Evolutionary conservation across 2,797 vertebrate species (phyloP), one percentile per base, ranked within the genome.

Genomic region (Clarias platycephalus): DNA sequence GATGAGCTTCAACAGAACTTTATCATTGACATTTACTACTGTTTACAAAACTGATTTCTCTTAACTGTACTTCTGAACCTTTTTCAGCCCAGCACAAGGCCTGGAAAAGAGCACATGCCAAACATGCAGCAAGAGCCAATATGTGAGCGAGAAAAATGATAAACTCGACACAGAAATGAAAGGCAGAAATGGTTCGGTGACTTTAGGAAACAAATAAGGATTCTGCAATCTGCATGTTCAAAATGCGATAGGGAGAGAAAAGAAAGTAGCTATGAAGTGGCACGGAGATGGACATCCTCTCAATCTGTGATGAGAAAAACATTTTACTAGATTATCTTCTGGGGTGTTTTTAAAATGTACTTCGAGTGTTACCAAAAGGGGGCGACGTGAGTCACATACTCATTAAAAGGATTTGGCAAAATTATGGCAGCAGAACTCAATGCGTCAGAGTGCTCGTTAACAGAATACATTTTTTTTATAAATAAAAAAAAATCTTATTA

Each of bases 41-140:
- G 94, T 95, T 95, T 95, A 94, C 94, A 93, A 92, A 94, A 94
- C 94, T 94, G 93, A 94, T 94, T 95, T 94, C 94, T 95, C 94
- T 95, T 95, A 95, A 95, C 94, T 93, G 93, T 93, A 93, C 94
- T 90, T 94, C 93, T 94, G 94, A 95, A 95, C 94, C 93, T 95
- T 95, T 95, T 94, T 95, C 94, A 94, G 88, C 89, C 92, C 92
- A 91, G 94, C 89, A 93, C 93, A 94, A 86, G 82, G 86, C 80
- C 86, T 49, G 26, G 72, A 86, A 81, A 87, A 85, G 86, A 85
- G 87, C 85, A 75, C 74, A 85, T 82, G 87, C 81, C 86, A 84
- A 88, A 86, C 83, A 82, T 79, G 83, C 78, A 84, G 26, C 34
- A 84, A 81, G 71, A 82, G 74, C 70, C 84, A 86, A 86, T 87